Conservation (phyloP, 2,797 vertebrate species). For the Platyrinchus mystaceus region DNA sequence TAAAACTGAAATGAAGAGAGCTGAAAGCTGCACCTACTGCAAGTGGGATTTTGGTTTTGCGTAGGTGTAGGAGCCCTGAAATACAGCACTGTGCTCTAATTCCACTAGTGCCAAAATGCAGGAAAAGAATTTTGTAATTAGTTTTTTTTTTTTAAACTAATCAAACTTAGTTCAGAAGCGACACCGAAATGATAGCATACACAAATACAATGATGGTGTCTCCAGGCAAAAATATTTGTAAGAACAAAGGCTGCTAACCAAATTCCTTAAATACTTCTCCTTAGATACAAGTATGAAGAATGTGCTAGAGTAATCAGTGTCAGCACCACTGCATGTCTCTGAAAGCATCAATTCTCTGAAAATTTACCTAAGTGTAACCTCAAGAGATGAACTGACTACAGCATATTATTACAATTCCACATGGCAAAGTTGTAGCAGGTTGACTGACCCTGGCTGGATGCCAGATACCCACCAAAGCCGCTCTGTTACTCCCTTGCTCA, state of each 20-base stretch:
- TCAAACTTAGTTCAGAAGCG: background rate
- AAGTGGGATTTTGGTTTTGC: background rate
- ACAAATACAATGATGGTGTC: constrained; percentile 1
- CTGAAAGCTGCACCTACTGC: background rate
- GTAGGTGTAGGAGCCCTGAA: background rate
- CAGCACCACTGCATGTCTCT: constrained; percentile 12
- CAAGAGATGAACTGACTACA: background rate
- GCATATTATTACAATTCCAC: background rate
- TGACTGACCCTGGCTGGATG: background rate
- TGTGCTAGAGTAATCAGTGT: constrained; percentile 41
- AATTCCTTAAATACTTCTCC: constrained; percentile 59
- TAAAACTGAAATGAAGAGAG: background rate
- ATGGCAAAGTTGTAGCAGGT: background rate
- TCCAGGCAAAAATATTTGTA: constrained; percentile 51
- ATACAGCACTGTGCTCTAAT: background rate
- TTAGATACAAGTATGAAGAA: constrained; percentile 52
- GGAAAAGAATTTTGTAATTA: background rate
- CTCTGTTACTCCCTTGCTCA: background rate
- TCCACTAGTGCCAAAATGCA: constrained; percentile 10
- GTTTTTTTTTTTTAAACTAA: background rate
- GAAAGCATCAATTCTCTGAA: constrained; percentile 43
- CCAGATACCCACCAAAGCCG: background rate
- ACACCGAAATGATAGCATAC: background rate
- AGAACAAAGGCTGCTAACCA: constrained; percentile 42
- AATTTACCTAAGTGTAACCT: constrained; percentile 38